Evolutionary conservation across 2,888 invertebrate genomes (phyloP).

Genomic region (Diarsia mendica): DNA sequence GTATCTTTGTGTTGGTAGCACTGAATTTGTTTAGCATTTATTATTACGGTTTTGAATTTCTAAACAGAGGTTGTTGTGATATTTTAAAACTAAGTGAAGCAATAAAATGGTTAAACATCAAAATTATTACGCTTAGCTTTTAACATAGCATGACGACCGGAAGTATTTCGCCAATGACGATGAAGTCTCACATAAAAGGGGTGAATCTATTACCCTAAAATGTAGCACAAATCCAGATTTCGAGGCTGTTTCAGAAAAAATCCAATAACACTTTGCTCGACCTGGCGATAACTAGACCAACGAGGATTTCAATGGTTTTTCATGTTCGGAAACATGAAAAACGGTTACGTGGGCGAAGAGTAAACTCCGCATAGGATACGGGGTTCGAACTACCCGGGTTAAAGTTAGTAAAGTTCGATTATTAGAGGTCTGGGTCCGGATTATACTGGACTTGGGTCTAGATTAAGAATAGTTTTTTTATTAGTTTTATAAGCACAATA

Average conservation of each 20-base stretch:
- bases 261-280: not conserved
- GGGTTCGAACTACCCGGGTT: not conserved
- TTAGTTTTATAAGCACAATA: not conserved
- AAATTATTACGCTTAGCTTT: not conserved
- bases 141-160: not conserved
- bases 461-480: not conserved
- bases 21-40: conserved; percentile 30
- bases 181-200: not conserved
- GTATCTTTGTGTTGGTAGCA: conserved; percentile 60
- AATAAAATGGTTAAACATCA: not conserved
- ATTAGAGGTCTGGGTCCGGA: not conserved
- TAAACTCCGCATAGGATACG: not conserved
- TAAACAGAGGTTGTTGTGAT: not conserved
- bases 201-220: not conserved
- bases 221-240: not conserved
- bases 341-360: not conserved
- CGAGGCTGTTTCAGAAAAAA: not conserved
- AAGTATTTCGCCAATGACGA: not conserved
- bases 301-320: not conserved
- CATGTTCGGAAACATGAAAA: not conserved
- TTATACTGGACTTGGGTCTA: not conserved
- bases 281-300: not conserved
- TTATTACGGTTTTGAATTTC: conserved; percentile 9
- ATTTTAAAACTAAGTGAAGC: not conserved
- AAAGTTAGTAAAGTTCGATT: conserved; percentile 1